Base-by-base conservation (phyloP, 2,113 vertebrate genomes). In the Nerophis lumbriciformis region DNA sequence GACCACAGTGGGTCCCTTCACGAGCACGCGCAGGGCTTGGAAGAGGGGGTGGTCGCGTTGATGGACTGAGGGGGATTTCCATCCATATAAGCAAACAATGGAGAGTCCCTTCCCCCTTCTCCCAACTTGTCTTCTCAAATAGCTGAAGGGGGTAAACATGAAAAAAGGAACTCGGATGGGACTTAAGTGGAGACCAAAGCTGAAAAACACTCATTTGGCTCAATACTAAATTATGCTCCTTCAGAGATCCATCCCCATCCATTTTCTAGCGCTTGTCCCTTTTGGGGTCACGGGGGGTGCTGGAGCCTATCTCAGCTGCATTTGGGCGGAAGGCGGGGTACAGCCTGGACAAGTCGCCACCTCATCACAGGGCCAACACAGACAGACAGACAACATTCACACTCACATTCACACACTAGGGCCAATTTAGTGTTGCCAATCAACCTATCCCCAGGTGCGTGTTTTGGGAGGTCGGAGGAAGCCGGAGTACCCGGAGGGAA, bases 11-110 rank as follows among this genome's bases (percentile, higher is more conserved):
- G 73, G 77, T 83, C 80, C 82, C 65, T 66, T 74, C 77, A 44
- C 81, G 80, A 69, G 70, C 71, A 76, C 38, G 45, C 21, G 54
- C 50, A 19, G 55, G 38, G 39, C 16, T 57, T 21, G n/a, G 55
- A 5, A 11, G 16, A 61, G 52, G 70, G 37, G 21, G 57, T 65
- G 71, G 68, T 61, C 73, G 77, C 72, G 69, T 72, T 70, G 48
- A 39, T 53, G 28, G 56, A 57, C 42, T 47, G 21, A 13, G 16
- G 37, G 51, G 52, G 53, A 71, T 75, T 79, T 85, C 79, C 83
- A 88, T 85, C 79, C 83, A 88, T 83, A 83, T 79, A 88, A 68
- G 74, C 80, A 86, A 87, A 88, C 85, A 86, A 88, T 83, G 61
- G 75, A 63, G 51, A 59, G 48, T 66, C 75, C 79, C 81, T 72